Conservation (phyloP, 2,113 vertebrate species). For the Dicaeum eximium region DNA sequence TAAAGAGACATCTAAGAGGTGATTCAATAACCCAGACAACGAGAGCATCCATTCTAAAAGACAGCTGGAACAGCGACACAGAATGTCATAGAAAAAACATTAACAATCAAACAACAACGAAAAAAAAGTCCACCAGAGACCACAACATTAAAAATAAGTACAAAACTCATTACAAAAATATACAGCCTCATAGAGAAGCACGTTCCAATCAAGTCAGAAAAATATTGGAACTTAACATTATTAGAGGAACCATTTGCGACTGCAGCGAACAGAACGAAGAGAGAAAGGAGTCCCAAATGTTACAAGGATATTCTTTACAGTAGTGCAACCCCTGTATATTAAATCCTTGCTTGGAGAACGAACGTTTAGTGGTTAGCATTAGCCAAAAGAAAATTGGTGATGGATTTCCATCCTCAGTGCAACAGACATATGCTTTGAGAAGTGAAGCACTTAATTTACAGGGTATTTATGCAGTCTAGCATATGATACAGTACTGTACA, state of each 20-base stretch:
- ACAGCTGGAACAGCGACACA: slow-evolving; percentile 81
- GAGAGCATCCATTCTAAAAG: slow-evolving; percentile 74
- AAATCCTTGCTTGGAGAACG: slow-evolving; percentile 68
- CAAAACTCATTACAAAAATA: slow-evolving; percentile 95
- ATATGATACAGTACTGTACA: slow-evolving; percentile 78
- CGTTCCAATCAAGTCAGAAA: slow-evolving; percentile 81
- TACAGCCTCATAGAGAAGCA: slow-evolving; percentile 93
- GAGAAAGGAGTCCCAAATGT: slow-evolving; percentile 72
- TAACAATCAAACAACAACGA: slow-evolving; percentile 84
- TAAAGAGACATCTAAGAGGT: slow-evolving; percentile 75
- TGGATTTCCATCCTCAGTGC: slow-evolving; percentile 80
- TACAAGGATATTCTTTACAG: slow-evolving; percentile 72
- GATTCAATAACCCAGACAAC: slow-evolving; percentile 79
- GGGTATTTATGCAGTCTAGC: slow-evolving; percentile 75
- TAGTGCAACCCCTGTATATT: slow-evolving; percentile 71
- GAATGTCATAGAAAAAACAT: slow-evolving; percentile 82
- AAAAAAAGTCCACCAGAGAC: slow-evolving; percentile 81
- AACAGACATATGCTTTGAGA: slow-evolving; percentile 78
- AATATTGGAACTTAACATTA: slow-evolving; percentile 83
- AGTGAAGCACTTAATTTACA: slow-evolving; percentile 75
- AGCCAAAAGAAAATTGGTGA: slow-evolving; percentile 75
- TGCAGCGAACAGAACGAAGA: slow-evolving; percentile 71
- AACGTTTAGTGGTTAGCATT: slow-evolving; percentile 64
- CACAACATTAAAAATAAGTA: slow-evolving; percentile 85
- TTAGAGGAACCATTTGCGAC: slow-evolving; percentile 74